Evolutionary conservation across 92 coral and sea anemone species (phyloP).

Genomic region (Zoanthus solanderi): DNA sequence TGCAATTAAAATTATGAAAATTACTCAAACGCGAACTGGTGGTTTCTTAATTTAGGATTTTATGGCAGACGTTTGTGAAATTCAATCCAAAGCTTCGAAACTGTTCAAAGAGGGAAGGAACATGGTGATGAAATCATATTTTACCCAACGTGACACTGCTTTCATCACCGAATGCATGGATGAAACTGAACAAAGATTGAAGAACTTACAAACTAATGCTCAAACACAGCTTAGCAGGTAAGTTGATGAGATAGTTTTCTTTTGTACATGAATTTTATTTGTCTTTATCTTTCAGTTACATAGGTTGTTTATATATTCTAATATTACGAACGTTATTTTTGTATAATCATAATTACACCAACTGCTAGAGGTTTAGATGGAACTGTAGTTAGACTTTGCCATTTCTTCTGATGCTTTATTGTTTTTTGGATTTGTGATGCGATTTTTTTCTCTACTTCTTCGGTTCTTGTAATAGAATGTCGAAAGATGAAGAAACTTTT

Average conservation of each 20-base stretch:
- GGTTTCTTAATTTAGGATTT: constrained; percentile 9
- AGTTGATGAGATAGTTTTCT: not conserved
- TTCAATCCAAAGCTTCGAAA: constrained; percentile 35
- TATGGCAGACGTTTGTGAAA: constrained; percentile 29
- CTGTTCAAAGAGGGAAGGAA: constrained; percentile 18
- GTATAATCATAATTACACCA: too few relatives aligned
- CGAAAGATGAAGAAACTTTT: too few relatives aligned
- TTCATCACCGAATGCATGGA: constrained; percentile 34
- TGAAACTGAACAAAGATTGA: constrained; percentile 19
- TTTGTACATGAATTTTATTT: too few relatives aligned
- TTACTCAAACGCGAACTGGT: not conserved
- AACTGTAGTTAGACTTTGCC: too few relatives aligned
- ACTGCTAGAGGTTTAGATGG: too few relatives aligned
- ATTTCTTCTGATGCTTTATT: too few relatives aligned
- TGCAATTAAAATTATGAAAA: not conserved
- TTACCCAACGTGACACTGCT: constrained; percentile 22
- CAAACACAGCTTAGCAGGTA: constrained; percentile 28
- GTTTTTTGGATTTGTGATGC: too few relatives aligned
- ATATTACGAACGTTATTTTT: too few relatives aligned
- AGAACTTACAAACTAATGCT: constrained; percentile 2
- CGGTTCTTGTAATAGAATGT: too few relatives aligned
- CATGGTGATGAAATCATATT: constrained; percentile 11
- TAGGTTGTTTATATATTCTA: not conserved
- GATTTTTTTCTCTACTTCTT: too few relatives aligned
- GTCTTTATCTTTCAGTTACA: not conserved